phyloP scores from a whole-genome alignment of 2,113 vertebrate species.

The Damaliscus lunatus region DNA sequence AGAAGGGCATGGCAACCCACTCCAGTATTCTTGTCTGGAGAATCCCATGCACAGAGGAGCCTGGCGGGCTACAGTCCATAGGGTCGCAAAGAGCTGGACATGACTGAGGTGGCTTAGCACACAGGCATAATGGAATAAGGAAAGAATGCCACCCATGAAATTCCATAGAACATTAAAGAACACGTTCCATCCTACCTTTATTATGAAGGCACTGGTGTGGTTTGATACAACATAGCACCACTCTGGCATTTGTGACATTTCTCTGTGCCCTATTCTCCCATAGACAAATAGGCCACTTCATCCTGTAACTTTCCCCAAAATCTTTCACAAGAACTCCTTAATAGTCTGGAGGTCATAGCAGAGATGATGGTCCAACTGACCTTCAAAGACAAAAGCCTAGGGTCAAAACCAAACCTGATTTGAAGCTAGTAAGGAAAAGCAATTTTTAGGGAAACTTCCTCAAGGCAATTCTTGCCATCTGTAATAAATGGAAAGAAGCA shows the following conservation, averaged over 20 bases:
- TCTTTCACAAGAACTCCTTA: neutral
- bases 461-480: slow-evolving; percentile 13
- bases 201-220: neutral
- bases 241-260: neutral
- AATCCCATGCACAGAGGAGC: no score
- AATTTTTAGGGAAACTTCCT: neutral
- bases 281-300: neutral
- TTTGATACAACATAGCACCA: neutral
- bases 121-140: neutral
- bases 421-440: slow-evolving; percentile 18
- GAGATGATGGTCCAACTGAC: neutral
- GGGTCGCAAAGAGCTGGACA: neutral
- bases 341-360: neutral
- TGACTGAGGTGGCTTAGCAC: neutral
- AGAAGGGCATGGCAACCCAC: neutral
- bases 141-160: neutral
- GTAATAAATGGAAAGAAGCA: neutral
- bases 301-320: neutral
- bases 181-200: neutral
- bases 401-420: slow-evolving; percentile 35
- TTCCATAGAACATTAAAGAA: neutral
- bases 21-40: no score
- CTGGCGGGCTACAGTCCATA: neutral
- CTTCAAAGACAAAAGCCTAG: slow-evolving; percentile 33
- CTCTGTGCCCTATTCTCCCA: neutral